Percentiles rank a stretch among this genome's conserved stretches.
phyloP scores from a whole-genome alignment of 1,140 invertebrate genomes.

The Propsilocerus akamusi region DNA sequence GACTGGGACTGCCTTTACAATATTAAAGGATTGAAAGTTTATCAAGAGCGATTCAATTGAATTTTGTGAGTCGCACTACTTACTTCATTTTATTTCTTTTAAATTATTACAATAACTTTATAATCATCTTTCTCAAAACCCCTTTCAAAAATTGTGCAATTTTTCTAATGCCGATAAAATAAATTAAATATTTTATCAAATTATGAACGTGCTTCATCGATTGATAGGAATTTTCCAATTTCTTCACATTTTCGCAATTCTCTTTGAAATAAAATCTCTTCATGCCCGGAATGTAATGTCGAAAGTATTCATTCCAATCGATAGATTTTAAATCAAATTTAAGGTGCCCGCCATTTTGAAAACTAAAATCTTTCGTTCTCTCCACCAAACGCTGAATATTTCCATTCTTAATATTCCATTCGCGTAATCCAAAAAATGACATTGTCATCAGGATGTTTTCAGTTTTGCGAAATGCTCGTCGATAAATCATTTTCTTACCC shows the following conservation, averaged over 20 bases:
- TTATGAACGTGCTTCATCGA: too few relatives aligned
- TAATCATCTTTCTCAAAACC: too few relatives aligned
- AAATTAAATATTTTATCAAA: too few relatives aligned
- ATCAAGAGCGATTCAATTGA: too few relatives aligned
- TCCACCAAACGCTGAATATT: conserved; percentile 20
- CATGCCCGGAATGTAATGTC: conserved; percentile 32
- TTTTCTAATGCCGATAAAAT: too few relatives aligned
- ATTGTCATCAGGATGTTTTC: conserved; percentile 23
- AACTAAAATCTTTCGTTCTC: neutral
- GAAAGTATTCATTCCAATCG: conserved; percentile 36
- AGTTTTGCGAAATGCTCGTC: conserved; percentile 16
- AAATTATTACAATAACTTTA: too few relatives aligned
- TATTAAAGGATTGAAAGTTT: too few relatives aligned
- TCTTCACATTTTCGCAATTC: conserved; percentile 19
- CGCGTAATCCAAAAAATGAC: conserved; percentile 23
- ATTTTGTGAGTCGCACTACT: too few relatives aligned
- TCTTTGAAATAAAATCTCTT: conserved; percentile 34
- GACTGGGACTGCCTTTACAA: too few relatives aligned
- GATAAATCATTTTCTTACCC: conserved; percentile 37
- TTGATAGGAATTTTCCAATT: too few relatives aligned
- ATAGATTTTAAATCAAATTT: conserved; percentile 29
- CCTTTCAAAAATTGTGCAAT: too few relatives aligned
- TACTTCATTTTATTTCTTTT: too few relatives aligned
- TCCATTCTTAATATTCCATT: conserved; percentile 21
- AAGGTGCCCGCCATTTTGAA: conserved; percentile 14